Evolutionary conservation across 2,113 vertebrate species (phyloP), one percentile per base, ranked within the genome.

Genomic region (Hippocampus guttulatus): DNA sequence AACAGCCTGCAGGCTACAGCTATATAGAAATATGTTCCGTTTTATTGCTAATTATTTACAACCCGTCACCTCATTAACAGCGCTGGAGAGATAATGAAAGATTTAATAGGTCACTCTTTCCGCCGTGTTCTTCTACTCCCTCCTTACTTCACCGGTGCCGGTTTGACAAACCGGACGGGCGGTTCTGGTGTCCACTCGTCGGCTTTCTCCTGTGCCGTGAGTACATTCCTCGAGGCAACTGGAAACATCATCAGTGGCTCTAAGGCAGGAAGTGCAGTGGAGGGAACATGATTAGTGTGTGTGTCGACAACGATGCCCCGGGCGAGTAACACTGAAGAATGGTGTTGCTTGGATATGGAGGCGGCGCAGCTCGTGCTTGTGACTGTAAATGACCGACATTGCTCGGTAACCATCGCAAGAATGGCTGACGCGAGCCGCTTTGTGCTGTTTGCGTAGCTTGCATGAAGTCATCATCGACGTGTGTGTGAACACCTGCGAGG

Each of bases 31-130:
- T 92, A 89, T 86, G 85, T 86, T 90, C 82, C 85, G 90, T 82
- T 88, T 84, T 84, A 82, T 84, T 79, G 83, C 90, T 91, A 92
- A 92, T 92, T 92, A 93, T 90, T 90, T 85, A 91, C 90, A 85
- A 89, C 85, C 89, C 77, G 69, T 87, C 89, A 90, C 85, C 90
- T 92, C 91, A 92, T 92, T 92, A 92, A 88, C 84, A 86, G 89
- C 58, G 69, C 84, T 84, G 76, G 11, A 73, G 79, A 87, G 88
- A 87, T 88, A 89, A 92, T 92, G 89, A 92, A 92, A 91, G 88
- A 93, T 38, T 92, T 92, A 90, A 92, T 92, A 85, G 83, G 79
- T 85, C 83, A 88, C 86, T 84, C 85, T 83, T 82, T 82, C 76
- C 78, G 66, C 74, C 57, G 68, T 73, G 75, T 68, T 87, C 79